A percentile compares a stretch with the other conserved stretches of the same genome.
Conservation (phyloP, 2,888 invertebrate species). For the Phlogophora meticulosa region DNA sequence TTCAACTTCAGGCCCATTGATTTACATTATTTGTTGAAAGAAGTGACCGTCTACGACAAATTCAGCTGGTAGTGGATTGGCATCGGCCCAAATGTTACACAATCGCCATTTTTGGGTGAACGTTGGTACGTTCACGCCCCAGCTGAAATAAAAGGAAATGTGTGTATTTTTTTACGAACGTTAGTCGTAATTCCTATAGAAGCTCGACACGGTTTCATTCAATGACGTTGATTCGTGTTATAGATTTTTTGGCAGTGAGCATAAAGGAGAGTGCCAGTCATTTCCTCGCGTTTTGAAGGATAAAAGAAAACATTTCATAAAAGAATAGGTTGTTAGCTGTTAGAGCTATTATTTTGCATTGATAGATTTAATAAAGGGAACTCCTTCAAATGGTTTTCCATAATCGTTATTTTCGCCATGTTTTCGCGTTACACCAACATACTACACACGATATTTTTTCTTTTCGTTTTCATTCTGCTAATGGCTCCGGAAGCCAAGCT, state of each 20-base stretch:
- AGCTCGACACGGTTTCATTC: conserved; percentile 55
- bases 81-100: conserved; percentile 57
- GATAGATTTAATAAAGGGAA: background rate
- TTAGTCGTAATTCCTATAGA: conserved; percentile 50
- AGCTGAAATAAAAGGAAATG: conserved; percentile 56
- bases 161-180: conserved; percentile 51
- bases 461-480: background rate
- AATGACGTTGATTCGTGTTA: conserved; percentile 51
- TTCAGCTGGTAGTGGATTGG: conserved; percentile 40
- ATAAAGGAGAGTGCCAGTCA: conserved; percentile 43
- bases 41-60: conserved; percentile 24
- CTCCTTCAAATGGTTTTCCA: background rate
- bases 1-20: conserved; percentile 5
- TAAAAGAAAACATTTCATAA: conserved; percentile 18
- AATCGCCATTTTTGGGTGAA: conserved; percentile 54
- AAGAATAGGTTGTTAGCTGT: conserved; percentile 1
- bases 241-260: conserved; percentile 46
- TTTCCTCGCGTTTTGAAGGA: conserved; percentile 35
- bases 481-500: conserved; percentile 12
- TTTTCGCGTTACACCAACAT: background rate
- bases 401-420: background rate
- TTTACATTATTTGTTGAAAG: conserved; percentile 40
- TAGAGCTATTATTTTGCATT: background rate
- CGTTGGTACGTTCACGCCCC: conserved; percentile 51
- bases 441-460: no score